Evolutionary conservation across 2,797 vertebrate species (phyloP).

Genomic region (Cyprinodon diabolis): DNA sequence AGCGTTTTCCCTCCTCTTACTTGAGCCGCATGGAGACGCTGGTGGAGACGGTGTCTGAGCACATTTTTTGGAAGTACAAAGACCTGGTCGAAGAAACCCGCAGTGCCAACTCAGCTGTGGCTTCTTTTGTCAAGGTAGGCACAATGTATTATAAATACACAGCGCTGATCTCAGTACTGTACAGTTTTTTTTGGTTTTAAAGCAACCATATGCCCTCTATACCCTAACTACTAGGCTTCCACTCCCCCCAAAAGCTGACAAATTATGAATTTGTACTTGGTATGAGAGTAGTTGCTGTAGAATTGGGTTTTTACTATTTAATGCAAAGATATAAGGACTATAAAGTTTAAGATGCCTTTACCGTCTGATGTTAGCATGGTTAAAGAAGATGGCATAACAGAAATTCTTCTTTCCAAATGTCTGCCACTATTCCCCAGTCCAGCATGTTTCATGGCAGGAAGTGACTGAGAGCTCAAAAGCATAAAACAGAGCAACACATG

Average conservation of each 20-base stretch:
- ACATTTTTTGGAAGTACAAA: conserved; percentile 93
- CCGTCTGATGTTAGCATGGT: no score
- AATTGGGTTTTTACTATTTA: not conserved
- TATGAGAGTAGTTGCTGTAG: not conserved
- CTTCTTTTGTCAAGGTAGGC: conserved; percentile 92
- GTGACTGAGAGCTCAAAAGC: not conserved
- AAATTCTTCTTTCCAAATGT: not conserved
- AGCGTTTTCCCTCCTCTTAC: conserved; percentile 92
- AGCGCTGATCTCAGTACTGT: not conserved
- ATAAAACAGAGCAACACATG: not conserved
- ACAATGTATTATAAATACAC: not conserved
- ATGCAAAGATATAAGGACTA: not conserved
- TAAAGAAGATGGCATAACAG: no score
- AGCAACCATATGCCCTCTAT: not conserved
- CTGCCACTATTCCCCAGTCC: not conserved
- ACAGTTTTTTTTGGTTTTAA: not conserved
- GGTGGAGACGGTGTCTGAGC: conserved; percentile 89
- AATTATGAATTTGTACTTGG: not conserved
- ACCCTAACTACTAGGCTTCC: no score
- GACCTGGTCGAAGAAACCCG: conserved; percentile 91
- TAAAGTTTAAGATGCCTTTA: no score
- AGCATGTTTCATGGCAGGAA: not conserved
- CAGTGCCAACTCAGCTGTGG: conserved; percentile 90
- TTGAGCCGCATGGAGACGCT: conserved; percentile 88
- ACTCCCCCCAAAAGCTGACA: no score